These are phyloP conservation scores for Nematostella vectensis DNA, from an alignment of 92 coral and sea anemone species.

Conservation along the genomic window DNA sequence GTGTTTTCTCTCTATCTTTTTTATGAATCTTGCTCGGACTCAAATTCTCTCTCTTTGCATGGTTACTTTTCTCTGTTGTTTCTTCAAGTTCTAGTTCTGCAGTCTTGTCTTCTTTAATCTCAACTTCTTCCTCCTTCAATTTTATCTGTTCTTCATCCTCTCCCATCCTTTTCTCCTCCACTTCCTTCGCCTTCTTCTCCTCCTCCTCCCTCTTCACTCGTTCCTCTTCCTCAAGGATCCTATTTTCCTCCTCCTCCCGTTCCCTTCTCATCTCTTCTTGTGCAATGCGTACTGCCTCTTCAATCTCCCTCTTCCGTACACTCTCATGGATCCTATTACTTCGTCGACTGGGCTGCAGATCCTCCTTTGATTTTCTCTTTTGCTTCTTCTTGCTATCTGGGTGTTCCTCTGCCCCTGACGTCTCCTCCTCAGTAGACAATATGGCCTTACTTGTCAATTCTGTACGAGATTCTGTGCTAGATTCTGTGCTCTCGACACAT, in stretches of 20 bases:
- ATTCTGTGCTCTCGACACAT: background rate
- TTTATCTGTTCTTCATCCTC: slow-evolving; percentile 6
- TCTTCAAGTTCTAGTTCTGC: background rate
- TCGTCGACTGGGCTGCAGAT: slow-evolving; percentile 22
- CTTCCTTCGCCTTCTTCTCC: slow-evolving; percentile 9
- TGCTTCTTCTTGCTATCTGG: background rate
- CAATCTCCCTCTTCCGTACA: slow-evolving; percentile 21
- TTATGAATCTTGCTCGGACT: background rate
- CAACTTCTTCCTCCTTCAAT: slow-evolving; percentile 2
- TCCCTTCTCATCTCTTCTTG: slow-evolving; percentile 30
- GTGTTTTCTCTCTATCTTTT: no score
- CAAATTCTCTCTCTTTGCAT: no score
- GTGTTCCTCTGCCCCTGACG: background rate
- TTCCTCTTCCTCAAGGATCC: slow-evolving; percentile 26
- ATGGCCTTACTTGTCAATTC: no score
- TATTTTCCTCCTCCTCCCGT: slow-evolving; percentile 22
- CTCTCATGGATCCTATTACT: slow-evolving; percentile 32
- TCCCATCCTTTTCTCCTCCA: background rate
- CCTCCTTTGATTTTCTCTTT: slow-evolving; percentile 12
- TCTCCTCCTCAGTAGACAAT: slow-evolving; percentile 1
- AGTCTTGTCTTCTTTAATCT: slow-evolving; percentile 2
- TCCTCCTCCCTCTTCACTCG: slow-evolving; percentile 9
- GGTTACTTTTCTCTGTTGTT: background rate
- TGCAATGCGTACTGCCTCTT: slow-evolving; percentile 30
- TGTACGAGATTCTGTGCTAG: background rate